Conservation (phyloP, 2,888 invertebrate genomes). For the Trichogramma evanescens region DNA sequence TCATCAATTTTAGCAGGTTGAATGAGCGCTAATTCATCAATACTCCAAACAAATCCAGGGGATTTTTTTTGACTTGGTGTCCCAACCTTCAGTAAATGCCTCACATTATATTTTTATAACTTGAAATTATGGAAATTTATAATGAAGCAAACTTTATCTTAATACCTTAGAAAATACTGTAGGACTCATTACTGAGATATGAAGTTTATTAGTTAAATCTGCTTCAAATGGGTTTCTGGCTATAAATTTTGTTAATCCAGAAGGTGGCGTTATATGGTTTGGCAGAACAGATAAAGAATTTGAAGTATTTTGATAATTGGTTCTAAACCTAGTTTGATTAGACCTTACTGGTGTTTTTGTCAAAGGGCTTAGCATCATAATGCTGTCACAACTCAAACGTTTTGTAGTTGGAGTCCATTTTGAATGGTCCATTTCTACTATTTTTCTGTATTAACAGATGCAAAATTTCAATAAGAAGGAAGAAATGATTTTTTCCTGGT, state of each 20-base stretch:
- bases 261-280: slow-evolving; percentile 53
- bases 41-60: slow-evolving; percentile 61
- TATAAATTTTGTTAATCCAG: slow-evolving; percentile 50
- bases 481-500: no score
- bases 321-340: slow-evolving; percentile 7
- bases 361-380: slow-evolving; percentile 18
- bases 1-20: slow-evolving; percentile 65
- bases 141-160: not conserved
- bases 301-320: slow-evolving; percentile 14
- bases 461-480: not conserved
- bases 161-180: slow-evolving; percentile 42
- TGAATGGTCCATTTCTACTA: slow-evolving; percentile 26
- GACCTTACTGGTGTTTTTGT: slow-evolving; percentile 13
- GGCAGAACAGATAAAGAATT: slow-evolving; percentile 41
- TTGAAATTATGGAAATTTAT: not conserved
- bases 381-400: slow-evolving; percentile 19
- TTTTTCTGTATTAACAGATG: not conserved
- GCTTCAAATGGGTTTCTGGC: slow-evolving; percentile 65
- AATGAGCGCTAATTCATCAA: slow-evolving; percentile 63
- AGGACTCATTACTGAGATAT: slow-evolving; percentile 63
- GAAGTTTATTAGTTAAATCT: slow-evolving; percentile 58
- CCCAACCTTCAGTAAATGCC: slow-evolving; percentile 36
- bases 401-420: slow-evolving; percentile 32
- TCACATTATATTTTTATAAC: not conserved
- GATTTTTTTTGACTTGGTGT: slow-evolving; percentile 41